A percentile compares a stretch with the other conserved stretches of the same genome.
phyloP scores from a whole-genome alignment of 2,888 invertebrate genomes.

The Phasia obesa region DNA sequence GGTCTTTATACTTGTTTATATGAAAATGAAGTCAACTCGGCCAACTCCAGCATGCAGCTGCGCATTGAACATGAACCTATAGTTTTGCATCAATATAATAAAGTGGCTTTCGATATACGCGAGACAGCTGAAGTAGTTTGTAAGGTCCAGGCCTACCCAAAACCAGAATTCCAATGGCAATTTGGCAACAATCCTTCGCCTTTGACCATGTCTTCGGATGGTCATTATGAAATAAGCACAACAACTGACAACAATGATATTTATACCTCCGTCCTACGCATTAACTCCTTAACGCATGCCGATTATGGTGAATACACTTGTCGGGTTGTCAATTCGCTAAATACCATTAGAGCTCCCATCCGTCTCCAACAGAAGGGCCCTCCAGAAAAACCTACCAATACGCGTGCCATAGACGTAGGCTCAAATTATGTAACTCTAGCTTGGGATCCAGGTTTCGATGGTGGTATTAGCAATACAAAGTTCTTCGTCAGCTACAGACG shows the following conservation, averaged over 20 bases:
- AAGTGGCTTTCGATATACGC: constrained; percentile 92
- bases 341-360: constrained; percentile 89
- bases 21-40: constrained; percentile 93
- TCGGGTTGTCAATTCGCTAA: constrained; percentile 91
- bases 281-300: constrained; percentile 89
- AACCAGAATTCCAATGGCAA: constrained; percentile 96
- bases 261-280: constrained; percentile 89
- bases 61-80: constrained; percentile 96
- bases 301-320: constrained; percentile 97
- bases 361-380: constrained; percentile 92
- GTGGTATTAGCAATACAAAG: constrained; percentile 92
- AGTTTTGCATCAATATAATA: constrained; percentile 91
- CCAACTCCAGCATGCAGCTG: constrained; percentile 94
- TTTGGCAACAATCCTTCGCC: constrained; percentile 90
- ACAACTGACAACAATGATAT: constrained; percentile 92
- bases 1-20: constrained; percentile 94
- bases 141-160: constrained; percentile 94
- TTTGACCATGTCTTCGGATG: constrained; percentile 90
- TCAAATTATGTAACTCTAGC: constrained; percentile 90
- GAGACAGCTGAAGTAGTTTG: constrained; percentile 94
- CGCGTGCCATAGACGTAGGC: constrained; percentile 89
- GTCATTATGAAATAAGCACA: constrained; percentile 92
- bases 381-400: constrained; percentile 90
- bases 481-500: constrained; percentile 93
- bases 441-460: constrained; percentile 96